Evolutionary conservation across 2,113 vertebrate species (phyloP).

Genomic region (Notarius quadriscutis): DNA sequence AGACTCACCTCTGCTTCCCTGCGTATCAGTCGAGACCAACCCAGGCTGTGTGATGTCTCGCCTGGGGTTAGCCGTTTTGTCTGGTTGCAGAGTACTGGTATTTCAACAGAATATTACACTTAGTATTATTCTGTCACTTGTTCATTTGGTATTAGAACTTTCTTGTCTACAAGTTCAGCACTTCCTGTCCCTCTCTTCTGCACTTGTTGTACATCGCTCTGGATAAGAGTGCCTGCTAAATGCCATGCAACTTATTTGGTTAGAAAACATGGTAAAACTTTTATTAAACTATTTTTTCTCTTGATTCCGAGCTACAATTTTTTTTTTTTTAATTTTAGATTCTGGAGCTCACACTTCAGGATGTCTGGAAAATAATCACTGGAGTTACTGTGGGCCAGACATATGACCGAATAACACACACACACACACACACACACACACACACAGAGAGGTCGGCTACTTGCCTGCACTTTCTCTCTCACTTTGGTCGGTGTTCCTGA

Average conservation of each 20-base stretch:
- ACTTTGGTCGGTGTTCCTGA: conserved; percentile 71
- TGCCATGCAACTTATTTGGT: neutral
- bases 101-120: too few relatives aligned
- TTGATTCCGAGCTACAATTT: neutral
- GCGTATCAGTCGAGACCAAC: too few relatives aligned
- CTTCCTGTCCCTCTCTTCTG: too few relatives aligned
- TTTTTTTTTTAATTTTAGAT: neutral
- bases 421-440: neutral
- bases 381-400: neutral
- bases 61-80: too few relatives aligned
- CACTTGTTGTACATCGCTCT: too few relatives aligned
- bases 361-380: neutral
- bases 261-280: neutral
- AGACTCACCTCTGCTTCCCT: too few relatives aligned
- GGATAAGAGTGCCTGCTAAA: too few relatives aligned
- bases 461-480: conserved; percentile 69
- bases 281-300: neutral
- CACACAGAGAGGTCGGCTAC: neutral
- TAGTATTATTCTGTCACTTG: too few relatives aligned
- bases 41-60: too few relatives aligned
- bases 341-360: neutral
- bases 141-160: too few relatives aligned
- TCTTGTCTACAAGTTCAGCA: too few relatives aligned
- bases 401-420: neutral
- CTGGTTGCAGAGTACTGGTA: too few relatives aligned